phyloP scores from a whole-genome alignment of 2,888 invertebrate genomes.

The Pammene aurita region DNA sequence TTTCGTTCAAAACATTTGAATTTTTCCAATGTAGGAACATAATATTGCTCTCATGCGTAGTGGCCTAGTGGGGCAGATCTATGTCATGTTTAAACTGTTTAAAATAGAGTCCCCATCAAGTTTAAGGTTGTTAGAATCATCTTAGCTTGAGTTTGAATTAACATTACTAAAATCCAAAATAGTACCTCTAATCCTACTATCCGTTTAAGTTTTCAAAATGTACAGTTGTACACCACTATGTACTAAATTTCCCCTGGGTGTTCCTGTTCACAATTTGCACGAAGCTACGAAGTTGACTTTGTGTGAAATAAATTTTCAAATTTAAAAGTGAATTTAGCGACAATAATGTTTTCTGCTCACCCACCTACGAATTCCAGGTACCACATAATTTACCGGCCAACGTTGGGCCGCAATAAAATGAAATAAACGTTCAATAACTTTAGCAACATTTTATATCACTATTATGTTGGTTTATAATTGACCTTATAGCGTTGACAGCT shows the following conservation, averaged over 20 bases:
- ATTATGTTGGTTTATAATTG: background rate
- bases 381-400: constrained; percentile 46
- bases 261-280: background rate
- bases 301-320: constrained; percentile 7
- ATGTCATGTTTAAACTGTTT: too few relatives aligned
- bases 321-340: constrained; percentile 24
- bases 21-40: too few relatives aligned
- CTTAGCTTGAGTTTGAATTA: too few relatives aligned
- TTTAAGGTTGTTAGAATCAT: background rate
- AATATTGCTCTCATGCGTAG: too few relatives aligned
- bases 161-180: background rate
- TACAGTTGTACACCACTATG: background rate
- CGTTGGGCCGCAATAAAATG: constrained; percentile 48
- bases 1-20: too few relatives aligned
- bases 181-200: too few relatives aligned
- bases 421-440: constrained; percentile 48
- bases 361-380: constrained; percentile 44
- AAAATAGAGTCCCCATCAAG: too few relatives aligned
- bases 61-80: too few relatives aligned
- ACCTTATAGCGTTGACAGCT: background rate
- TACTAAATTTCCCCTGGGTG: background rate
- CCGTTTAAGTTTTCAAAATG: background rate
- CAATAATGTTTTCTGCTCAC: constrained; percentile 9
- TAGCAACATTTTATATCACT: background rate
- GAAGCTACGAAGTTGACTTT: background rate